A percentile compares a stretch with the other conserved stretches of the same genome.
These are phyloP conservation scores for Philopedon plagiatum DNA, from an alignment of 2,888 invertebrate genomes.

Conservation along the genomic window DNA sequence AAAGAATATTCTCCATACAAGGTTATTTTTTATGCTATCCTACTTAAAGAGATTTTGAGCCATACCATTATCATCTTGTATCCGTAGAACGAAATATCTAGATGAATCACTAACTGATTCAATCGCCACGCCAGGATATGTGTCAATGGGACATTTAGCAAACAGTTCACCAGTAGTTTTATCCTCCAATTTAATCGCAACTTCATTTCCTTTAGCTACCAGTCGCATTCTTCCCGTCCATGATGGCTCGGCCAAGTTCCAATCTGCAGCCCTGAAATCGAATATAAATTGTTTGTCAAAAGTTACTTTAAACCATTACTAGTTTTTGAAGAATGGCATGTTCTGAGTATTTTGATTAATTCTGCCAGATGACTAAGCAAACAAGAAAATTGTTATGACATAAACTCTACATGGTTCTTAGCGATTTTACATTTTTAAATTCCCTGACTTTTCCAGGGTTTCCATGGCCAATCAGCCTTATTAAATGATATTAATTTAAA, in stretches of 20 bases:
- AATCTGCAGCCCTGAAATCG: slow-evolving; percentile 93
- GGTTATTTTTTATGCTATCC: background rate
- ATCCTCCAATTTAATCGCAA: slow-evolving; percentile 95
- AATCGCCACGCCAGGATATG: slow-evolving; percentile 94
- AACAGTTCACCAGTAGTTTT: slow-evolving; percentile 93
- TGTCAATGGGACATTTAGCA: slow-evolving; percentile 96
- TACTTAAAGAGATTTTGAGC: too few relatives aligned
- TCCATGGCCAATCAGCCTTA: too few relatives aligned
- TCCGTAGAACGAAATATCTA: slow-evolving; percentile 95
- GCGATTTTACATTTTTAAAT: too few relatives aligned
- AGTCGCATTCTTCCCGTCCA: slow-evolving; percentile 98
- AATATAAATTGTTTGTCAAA: background rate
- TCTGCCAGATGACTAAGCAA: too few relatives aligned
- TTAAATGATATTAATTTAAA: too few relatives aligned
- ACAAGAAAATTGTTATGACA: too few relatives aligned
- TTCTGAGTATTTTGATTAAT: too few relatives aligned
- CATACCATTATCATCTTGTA: slow-evolving; percentile 93
- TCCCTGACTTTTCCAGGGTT: too few relatives aligned
- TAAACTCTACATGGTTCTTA: too few relatives aligned
- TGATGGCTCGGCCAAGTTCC: slow-evolving; percentile 98
- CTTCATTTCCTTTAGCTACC: slow-evolving; percentile 88
- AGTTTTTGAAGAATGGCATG: too few relatives aligned
- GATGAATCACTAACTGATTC: slow-evolving; percentile 98
- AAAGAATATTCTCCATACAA: too few relatives aligned
- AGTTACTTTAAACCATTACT: too few relatives aligned